Evolutionary conservation across 1,140 invertebrate species (phyloP).

Genomic region (Zophobas atratus): DNA sequence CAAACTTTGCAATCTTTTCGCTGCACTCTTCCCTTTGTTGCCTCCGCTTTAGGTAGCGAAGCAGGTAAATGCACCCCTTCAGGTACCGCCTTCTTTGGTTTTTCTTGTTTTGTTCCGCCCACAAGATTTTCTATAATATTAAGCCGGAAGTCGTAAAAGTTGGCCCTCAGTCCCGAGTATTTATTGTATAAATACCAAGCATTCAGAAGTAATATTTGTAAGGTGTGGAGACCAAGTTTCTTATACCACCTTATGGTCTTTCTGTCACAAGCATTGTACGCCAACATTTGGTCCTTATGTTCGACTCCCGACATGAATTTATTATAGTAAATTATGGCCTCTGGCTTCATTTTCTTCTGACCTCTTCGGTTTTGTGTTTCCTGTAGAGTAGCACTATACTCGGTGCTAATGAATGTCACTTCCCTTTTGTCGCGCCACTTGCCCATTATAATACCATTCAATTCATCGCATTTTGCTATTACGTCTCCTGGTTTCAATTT

Average conservation of each 20-base stretch:
- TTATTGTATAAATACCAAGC: too few species aligned
- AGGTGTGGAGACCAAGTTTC: conserved; percentile 49
- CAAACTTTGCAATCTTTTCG: too few species aligned
- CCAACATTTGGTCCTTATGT: conserved; percentile 52
- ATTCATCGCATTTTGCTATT: conserved; percentile 14
- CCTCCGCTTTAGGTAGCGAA: too few species aligned
- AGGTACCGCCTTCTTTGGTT: too few species aligned
- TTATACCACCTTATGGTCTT: conserved; percentile 58
- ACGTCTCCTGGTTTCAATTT: conserved; percentile 44
- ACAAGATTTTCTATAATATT: too few species aligned
- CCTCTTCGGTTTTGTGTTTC: conserved; percentile 54
- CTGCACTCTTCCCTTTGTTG: too few species aligned
- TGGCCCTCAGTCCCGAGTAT: too few species aligned
- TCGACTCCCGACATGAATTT: conserved; percentile 56
- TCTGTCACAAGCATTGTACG: conserved; percentile 54
- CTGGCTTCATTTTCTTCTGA: conserved; percentile 55
- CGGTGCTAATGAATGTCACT: conserved; percentile 59
- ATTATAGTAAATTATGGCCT: conserved; percentile 56
- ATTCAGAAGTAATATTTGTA: neutral
- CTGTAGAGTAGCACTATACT: neutral
- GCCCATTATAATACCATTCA: conserved; percentile 50
- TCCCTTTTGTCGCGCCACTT: conserved; percentile 65
- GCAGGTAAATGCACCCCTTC: too few species aligned
- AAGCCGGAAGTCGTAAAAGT: too few species aligned
- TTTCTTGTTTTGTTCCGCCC: too few species aligned